Evolutionary conservation across 1,140 invertebrate species (phyloP), one percentile per base, ranked within the genome.

Genomic region (Brachionus sp.): DNA sequence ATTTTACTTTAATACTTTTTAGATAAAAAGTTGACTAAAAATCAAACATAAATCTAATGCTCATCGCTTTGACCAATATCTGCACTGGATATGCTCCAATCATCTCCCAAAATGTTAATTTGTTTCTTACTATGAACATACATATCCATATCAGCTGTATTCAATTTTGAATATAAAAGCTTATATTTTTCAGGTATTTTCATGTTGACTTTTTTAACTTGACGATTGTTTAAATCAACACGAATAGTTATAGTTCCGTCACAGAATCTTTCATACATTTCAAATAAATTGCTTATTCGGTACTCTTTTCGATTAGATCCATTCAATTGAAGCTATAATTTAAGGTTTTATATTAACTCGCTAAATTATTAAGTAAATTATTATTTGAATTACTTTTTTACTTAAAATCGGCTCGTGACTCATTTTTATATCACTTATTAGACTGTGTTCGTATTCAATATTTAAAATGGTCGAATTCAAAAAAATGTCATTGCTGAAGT

Each of bases 381-480:
- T 23, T 13, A 16, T n/a, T n/a, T n/a, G n/a, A 42, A 39, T 73
- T 75, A 46, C 42, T 46, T 46, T 75, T 75, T 75, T 75, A 46
- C 19, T 46, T 25, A 46, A 23, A 70, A 70, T 37, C 37, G 66
- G 35, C 9, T 70, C 66, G 13, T 37, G 16, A 16, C 35, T 70
- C 35, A 70, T 37, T 44, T 70, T 70, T 37, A 70, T 70, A 70
- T 70, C 66, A 16, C 16, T 37, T 9, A 70, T 39, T 19, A 70
- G 19, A 37, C 37, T 39, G 16, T 39, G 29, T 16, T 70, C 66
- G 2, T 70, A 70, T 70, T 70, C 66, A 23, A 70, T 39, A 39
- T 70, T 70, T 16, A 70, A 70, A 39, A 70, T 39, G n/a, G 35
- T 70, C 6, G 66, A 37, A 39, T 70, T 70, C 9, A 70, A 70